Evolutionary conservation across 2,113 vertebrate species (phyloP).

Genomic region (Raja brachyura): DNA sequence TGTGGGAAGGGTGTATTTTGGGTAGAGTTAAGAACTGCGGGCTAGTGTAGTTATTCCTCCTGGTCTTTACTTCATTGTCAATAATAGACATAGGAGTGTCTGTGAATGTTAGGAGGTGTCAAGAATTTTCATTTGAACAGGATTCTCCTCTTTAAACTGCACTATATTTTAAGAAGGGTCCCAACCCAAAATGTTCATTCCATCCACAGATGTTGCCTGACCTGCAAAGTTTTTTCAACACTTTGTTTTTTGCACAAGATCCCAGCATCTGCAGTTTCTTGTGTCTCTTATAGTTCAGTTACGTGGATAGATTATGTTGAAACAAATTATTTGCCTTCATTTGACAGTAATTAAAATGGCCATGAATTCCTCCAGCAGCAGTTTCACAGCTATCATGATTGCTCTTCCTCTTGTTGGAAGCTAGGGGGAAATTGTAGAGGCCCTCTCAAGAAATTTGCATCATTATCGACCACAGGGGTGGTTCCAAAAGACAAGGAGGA

Average conservation of each 20-base stretch:
- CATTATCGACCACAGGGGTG: too few relatives aligned
- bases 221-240: too few relatives aligned
- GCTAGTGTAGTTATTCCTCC: background rate
- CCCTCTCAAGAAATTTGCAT: too few relatives aligned
- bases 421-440: too few relatives aligned
- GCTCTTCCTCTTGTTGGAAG: background rate
- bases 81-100: background rate
- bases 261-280: too few relatives aligned
- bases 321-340: background rate
- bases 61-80: background rate
- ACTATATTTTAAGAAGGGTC: background rate
- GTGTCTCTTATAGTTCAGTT: background rate
- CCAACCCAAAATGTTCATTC: too few relatives aligned
- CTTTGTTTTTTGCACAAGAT: too few relatives aligned
- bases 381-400: background rate
- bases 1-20: background rate
- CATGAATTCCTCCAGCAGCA: background rate
- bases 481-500: too few relatives aligned
- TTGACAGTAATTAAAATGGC: conserved; percentile 26
- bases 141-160: background rate
- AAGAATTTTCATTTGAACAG: background rate
- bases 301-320: background rate
- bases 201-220: too few relatives aligned
- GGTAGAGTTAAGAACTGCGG: background rate
- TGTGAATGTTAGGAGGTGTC: background rate